A percentile compares a stretch with the other conserved stretches of the same genome.
Evolutionary conservation across 64 coral and sea anemone genomes (phyloP).

Genomic region (Stylophora pistillata): DNA sequence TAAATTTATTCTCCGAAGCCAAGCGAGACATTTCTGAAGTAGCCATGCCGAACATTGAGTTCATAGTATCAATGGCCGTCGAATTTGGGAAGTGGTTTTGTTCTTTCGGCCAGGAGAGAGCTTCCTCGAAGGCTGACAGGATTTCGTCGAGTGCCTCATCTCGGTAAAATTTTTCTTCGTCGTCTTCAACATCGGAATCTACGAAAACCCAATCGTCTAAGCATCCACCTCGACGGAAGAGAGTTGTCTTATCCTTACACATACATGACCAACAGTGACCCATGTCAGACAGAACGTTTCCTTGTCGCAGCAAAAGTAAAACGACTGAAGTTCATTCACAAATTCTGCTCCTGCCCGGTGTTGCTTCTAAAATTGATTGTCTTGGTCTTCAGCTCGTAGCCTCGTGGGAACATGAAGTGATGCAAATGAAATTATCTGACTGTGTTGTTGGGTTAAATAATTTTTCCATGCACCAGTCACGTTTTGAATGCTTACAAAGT

Average conservation of each 20-base stretch:
- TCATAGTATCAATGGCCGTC: constrained; percentile 5
- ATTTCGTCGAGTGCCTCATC: constrained; percentile 23
- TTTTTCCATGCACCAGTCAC: constrained; percentile 9
- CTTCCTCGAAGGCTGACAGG: constrained; percentile 11
- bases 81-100: constrained; percentile 7
- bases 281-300: background rate
- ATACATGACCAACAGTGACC: constrained; percentile 39
- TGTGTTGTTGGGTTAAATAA: background rate
- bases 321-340: background rate
- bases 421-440: background rate
- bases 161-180: background rate
- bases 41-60: constrained; percentile 19
- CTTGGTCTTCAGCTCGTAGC: background rate
- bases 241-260: background rate
- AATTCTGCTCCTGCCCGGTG: background rate
- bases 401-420: background rate
- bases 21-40: constrained; percentile 19
- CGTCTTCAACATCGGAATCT: constrained; percentile 18
- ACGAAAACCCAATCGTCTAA: constrained; percentile 14
- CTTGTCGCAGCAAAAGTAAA: background rate
- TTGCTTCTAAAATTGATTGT: background rate
- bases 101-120: background rate
- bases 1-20: constrained; percentile 21
- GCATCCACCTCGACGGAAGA: background rate
- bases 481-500: background rate